phyloP scores from a whole-genome alignment of 2,888 invertebrate species.

The Epinotia bilunana region DNA sequence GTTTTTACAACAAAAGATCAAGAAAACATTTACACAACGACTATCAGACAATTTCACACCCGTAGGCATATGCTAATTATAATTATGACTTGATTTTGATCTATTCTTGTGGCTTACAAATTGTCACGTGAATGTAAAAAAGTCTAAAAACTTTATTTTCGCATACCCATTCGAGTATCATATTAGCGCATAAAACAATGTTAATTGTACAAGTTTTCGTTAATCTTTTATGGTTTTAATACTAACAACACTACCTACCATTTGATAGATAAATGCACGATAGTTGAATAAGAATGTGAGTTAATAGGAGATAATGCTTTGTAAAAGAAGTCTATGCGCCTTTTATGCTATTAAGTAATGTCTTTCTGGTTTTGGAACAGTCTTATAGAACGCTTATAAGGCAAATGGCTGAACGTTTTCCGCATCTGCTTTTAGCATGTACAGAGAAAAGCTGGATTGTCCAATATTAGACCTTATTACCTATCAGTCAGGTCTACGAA shows the following conservation, averaged over 20 bases:
- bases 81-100: neutral
- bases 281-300: conserved; percentile 56
- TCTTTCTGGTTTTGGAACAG: neutral
- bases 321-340: conserved; percentile 42
- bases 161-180: conserved; percentile 10
- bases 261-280: conserved; percentile 43
- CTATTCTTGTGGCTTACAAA: neutral
- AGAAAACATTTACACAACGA: no score
- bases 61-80: neutral
- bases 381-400: neutral
- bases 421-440: conserved; percentile 1
- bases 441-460: no score
- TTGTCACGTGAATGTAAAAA: no score
- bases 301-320: conserved; percentile 54
- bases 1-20: no score
- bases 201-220: neutral
- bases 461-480: no score
- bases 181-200: neutral
- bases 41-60: neutral
- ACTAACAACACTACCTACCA: neutral
- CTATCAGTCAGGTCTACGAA: no score
- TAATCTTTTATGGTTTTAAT: conserved; percentile 6
- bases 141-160: neutral
- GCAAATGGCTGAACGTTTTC: conserved; percentile 12
- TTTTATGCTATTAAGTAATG: neutral